phyloP scores from a whole-genome alignment of 2,113 vertebrate genomes.

The Rhinolophus ferrumequinum region DNA sequence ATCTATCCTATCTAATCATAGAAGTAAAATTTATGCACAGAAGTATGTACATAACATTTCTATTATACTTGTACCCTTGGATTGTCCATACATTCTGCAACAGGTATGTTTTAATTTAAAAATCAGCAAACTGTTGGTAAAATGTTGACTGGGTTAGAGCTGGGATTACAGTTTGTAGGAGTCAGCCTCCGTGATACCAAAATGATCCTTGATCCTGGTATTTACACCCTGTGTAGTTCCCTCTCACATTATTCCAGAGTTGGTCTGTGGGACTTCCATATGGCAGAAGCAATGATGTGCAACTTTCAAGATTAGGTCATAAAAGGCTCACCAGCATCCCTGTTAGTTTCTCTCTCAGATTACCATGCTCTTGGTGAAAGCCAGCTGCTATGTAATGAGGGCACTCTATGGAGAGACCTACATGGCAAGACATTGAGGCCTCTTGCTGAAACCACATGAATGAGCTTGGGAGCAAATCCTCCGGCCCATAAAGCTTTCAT shows the following conservation, averaged over 20 bases:
- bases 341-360: not conserved
- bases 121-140: not conserved
- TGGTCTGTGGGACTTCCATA: not conserved
- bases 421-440: not conserved
- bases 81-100: not conserved
- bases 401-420: not conserved
- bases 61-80: not conserved
- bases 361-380: not conserved
- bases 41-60: not conserved
- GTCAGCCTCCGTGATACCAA: not conserved
- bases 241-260: not conserved
- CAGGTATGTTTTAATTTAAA: not conserved
- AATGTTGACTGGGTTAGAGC: not conserved
- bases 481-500: not conserved
- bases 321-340: not conserved
- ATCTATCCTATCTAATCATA: not conserved
- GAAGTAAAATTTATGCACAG: not conserved
- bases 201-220: not conserved
- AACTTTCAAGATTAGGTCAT: not conserved
- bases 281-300: not conserved
- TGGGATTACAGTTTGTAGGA: not conserved
- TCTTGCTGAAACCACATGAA: not conserved
- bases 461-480: not conserved
- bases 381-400: not conserved
- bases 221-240: not conserved